A percentile compares a stretch with the other conserved stretches of the same genome.
Evolutionary conservation across 2,113 vertebrate genomes (phyloP).

Genomic region (Hypanus sabinus): DNA sequence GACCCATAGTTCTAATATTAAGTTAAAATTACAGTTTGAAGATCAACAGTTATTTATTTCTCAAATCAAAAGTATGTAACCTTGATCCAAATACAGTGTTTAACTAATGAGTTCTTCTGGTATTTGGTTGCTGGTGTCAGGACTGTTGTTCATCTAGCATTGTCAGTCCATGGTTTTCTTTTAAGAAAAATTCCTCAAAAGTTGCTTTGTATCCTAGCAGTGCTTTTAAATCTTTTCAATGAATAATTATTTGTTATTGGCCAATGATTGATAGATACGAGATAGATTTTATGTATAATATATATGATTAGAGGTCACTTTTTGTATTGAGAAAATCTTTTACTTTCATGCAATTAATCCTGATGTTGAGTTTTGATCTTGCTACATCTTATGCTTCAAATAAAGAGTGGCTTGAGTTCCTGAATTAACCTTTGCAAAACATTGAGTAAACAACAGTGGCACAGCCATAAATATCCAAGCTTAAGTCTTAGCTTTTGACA

Average conservation of each 20-base stretch:
- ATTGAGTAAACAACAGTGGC: not conserved
- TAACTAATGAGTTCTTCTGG: not conserved
- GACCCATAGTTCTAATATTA: not conserved
- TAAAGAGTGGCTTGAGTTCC: not conserved
- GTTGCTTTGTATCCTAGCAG: not conserved
- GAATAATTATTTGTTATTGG: not conserved
- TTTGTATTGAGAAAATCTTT: not conserved
- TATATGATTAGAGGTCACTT: too few relatives aligned
- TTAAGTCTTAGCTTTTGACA: not conserved
- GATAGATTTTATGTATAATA: too few relatives aligned
- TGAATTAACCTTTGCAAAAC: not conserved
- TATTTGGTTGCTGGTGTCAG: not conserved
- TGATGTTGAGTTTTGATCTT: not conserved
- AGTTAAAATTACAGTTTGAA: not conserved
- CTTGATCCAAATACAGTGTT: not conserved
- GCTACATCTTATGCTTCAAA: not conserved
- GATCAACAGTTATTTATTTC: not conserved
- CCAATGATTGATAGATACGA: not conserved
- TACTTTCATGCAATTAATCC: not conserved
- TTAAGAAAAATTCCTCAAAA: not conserved
- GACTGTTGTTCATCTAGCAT: not conserved
- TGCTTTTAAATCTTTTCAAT: not conserved
- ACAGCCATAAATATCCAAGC: not conserved
- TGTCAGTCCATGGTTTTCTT: not conserved
- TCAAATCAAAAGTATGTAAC: not conserved